Conservation (phyloP, 2,797 vertebrate species). For the Chelmon rostratus region DNA sequence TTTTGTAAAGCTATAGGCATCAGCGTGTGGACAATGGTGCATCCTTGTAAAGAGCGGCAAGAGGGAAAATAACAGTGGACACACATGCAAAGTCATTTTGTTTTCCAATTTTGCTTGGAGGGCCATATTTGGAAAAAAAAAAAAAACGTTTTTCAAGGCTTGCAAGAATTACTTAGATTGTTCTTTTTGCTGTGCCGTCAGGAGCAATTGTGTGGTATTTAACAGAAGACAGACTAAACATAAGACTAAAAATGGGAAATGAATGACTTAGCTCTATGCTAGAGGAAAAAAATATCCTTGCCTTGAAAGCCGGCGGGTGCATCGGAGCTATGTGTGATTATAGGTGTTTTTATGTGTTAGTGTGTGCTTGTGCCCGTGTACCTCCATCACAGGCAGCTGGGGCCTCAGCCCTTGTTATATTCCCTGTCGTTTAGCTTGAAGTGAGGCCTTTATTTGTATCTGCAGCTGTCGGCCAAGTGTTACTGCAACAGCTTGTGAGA, state of each 20-base stretch:
- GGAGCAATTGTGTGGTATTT: constrained; percentile 22
- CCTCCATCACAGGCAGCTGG: constrained; percentile 63
- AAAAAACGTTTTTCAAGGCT: constrained; percentile 24
- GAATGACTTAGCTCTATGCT: constrained; percentile 29
- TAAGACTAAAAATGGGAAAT: constrained; percentile 25
- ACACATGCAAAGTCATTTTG: constrained; percentile 14
- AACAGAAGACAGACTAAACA: constrained; percentile 32
- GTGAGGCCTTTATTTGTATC: constrained; percentile 76
- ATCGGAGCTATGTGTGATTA: constrained; percentile 50
- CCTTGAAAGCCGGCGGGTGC: constrained; percentile 32
- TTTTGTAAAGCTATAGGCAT: constrained; percentile 52
- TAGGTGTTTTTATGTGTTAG: constrained; percentile 50
- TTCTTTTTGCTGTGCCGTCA: constrained; percentile 22
- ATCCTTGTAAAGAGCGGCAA: constrained; percentile 47
- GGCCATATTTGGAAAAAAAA: not conserved
- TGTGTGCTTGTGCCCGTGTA: constrained; percentile 20
- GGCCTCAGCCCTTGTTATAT: constrained; percentile 70
- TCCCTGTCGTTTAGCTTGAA: constrained; percentile 70
- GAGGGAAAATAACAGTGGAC: constrained; percentile 27
- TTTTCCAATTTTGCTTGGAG: constrained; percentile 19
- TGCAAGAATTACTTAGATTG: constrained; percentile 16
- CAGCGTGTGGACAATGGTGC: constrained; percentile 37
- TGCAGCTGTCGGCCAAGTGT: constrained; percentile 76
- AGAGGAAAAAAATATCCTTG: constrained; percentile 24
- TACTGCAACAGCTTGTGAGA: constrained; percentile 67